These are phyloP conservation scores for Leptosomus discolor DNA, from an alignment of 2,113 vertebrate species.

Conservation along the genomic window DNA sequence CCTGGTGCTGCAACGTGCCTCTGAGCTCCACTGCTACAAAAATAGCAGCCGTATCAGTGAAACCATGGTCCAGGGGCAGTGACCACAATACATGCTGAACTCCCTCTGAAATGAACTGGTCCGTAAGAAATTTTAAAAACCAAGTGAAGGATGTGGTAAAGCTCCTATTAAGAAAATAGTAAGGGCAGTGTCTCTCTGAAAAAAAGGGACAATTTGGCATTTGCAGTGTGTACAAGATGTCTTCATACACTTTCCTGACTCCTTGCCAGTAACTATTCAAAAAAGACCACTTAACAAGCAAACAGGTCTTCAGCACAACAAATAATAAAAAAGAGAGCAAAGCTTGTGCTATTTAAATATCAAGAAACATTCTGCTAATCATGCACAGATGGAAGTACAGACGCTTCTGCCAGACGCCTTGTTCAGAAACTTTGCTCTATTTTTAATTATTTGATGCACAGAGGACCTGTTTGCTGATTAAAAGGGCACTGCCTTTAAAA, in stretches of 20 bases:
- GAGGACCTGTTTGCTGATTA: conserved; percentile 75
- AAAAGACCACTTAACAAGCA: conserved; percentile 65
- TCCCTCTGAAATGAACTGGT: background rate
- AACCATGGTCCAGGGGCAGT: background rate
- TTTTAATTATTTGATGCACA: conserved; percentile 78
- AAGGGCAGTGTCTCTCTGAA: background rate
- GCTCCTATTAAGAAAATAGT: background rate
- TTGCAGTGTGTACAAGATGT: conserved; percentile 49
- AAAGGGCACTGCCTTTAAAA: conserved; percentile 53
- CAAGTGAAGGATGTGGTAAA: background rate
- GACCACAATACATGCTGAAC: accelerated
- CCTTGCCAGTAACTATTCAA: conserved; percentile 44
- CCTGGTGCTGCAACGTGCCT: background rate
- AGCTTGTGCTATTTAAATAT: conserved; percentile 76
- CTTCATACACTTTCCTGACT: conserved; percentile 61
- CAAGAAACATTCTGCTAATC: conserved; percentile 77
- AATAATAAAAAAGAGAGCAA: conserved; percentile 73
- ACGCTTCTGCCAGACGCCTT: conserved; percentile 73
- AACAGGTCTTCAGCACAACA: conserved; percentile 65
- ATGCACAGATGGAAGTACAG: conserved; percentile 75
- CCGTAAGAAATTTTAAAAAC: background rate
- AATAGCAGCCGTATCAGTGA: accelerated
- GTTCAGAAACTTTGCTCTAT: conserved; percentile 79
- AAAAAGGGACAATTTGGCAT: conserved; percentile 53
- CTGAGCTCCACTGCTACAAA: accelerated